Percentiles rank a stretch among this genome's conserved stretches.
phyloP scores from a whole-genome alignment of 2,888 invertebrate species.

The Ornithoptera alexandrae region DNA sequence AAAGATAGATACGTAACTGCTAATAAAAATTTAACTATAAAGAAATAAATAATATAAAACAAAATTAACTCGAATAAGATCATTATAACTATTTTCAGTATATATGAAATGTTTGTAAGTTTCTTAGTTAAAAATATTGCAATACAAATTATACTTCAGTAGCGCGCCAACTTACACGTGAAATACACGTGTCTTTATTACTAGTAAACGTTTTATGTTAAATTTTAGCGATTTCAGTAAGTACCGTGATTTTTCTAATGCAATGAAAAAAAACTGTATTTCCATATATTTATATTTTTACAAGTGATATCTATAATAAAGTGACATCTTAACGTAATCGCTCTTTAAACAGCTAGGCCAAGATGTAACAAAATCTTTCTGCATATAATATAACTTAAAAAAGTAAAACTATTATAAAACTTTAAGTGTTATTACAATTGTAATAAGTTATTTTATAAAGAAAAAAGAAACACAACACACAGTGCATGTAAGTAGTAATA shows the following conservation, averaged over 20 bases:
- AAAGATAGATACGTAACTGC: too few species aligned
- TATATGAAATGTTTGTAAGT: too few species aligned
- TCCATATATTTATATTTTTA: too few species aligned
- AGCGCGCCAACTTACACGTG: slow-evolving; percentile 1
- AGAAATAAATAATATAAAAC: too few species aligned
- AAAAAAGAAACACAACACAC: neutral
- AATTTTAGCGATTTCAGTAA: neutral
- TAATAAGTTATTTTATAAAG: neutral
- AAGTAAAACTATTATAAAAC: neutral
- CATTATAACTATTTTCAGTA: too few species aligned
- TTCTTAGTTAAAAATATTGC: neutral
- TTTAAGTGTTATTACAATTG: neutral
- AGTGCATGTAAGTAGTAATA: neutral
- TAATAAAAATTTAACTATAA: too few species aligned
- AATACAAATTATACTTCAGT: slow-evolving; percentile 10
- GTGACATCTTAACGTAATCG: too few species aligned
- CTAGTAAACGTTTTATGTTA: neutral
- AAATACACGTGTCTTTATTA: slow-evolving; percentile 2
- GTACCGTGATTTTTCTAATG: neutral
- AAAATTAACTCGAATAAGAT: too few species aligned
- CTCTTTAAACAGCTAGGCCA: too few species aligned
- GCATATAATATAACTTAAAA: neutral
- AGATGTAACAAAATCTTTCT: neutral
- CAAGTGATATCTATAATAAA: too few species aligned
- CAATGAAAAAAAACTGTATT: neutral